Evolutionary conservation across 1,140 invertebrate species (phyloP), one percentile per base, ranked within the genome.

Genomic region (Drosophila bocqueti): DNA sequence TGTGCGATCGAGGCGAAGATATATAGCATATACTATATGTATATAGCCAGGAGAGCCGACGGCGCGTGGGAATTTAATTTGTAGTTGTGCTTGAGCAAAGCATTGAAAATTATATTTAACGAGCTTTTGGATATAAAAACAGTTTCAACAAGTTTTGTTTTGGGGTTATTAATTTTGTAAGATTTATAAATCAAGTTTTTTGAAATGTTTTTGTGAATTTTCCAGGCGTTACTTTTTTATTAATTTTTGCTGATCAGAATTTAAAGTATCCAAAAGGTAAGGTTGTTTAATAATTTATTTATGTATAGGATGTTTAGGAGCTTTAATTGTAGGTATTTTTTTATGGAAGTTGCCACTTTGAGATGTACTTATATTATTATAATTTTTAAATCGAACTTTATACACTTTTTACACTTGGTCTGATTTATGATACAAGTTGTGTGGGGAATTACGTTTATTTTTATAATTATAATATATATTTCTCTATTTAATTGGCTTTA

Each of bases 371-470:
- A 3, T 40, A 31, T 46, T 42, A 73, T 9, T 62, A 38, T 38
- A 57, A 18, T 11, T 29, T 50, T 31, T n/a, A 18, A 40, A 38
- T 38, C 54, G 34, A 24, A 58, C 38, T 78, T 78, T 77, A 38
- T 69, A 78, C 76, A 86, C 80, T 86, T 89, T 87, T 45, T 80
- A 89, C 67, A 78, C 62, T 76, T 46, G 67, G 63, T 67, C 57
- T 76, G 71, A 87, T 83, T 76, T 76, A 83, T 87, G 79, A 57
- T 69, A 60, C 74, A 73, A 50, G 54, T 49, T 62, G 50, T 68
- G 60, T 21, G 21, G 57, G 42, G 57, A 80, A 46, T 42, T 83
- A 72, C 34, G 36, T 38, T 54, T 55, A 36, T 68, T 45, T 75
- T 69, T 74, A 65, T 71, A 64, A 62, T 63, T 55, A 69, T 73